Evolutionary conservation across 2,888 invertebrate species (phyloP).

Genomic region (Proisotoma minuta): DNA sequence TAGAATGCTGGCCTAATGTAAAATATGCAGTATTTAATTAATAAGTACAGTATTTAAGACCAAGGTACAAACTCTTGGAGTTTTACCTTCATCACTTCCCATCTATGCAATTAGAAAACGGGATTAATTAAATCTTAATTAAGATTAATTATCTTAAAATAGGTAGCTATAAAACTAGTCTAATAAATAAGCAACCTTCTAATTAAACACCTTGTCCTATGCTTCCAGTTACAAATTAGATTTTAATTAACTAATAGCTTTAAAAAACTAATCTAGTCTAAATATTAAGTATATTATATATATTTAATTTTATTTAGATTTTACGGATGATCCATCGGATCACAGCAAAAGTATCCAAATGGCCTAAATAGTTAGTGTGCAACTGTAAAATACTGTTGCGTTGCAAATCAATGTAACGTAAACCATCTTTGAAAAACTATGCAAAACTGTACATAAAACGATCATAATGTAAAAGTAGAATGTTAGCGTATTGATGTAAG

Average conservation of each 20-base stretch:
- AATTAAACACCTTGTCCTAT: too few species aligned
- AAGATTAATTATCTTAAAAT: too few species aligned
- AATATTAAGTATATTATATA: not conserved
- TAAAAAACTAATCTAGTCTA: not conserved
- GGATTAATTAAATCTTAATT: too few species aligned
- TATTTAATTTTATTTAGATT: not conserved
- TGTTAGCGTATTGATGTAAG: too few species aligned
- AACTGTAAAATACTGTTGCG: constrained; percentile 32
- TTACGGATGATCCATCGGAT: not conserved
- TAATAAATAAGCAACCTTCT: too few species aligned
- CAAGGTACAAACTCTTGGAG: not conserved
- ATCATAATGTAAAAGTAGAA: too few species aligned
- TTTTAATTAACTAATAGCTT: not conserved
- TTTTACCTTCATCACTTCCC: not conserved
- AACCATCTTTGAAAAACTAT: constrained; percentile 33
- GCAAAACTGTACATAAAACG: constrained; percentile 34
- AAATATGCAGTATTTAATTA: not conserved
- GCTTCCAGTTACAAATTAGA: not conserved
- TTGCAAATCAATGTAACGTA: constrained; percentile 28
- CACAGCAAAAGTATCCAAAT: constrained; percentile 30
- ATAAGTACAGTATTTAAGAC: not conserved
- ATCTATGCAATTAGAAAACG: not conserved
- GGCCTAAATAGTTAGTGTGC: constrained; percentile 23
- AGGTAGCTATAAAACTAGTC: too few species aligned
- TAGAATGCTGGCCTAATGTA: not conserved